Conservation (phyloP, 2,888 invertebrate genomes). For the Scaptomyza parva region DNA sequence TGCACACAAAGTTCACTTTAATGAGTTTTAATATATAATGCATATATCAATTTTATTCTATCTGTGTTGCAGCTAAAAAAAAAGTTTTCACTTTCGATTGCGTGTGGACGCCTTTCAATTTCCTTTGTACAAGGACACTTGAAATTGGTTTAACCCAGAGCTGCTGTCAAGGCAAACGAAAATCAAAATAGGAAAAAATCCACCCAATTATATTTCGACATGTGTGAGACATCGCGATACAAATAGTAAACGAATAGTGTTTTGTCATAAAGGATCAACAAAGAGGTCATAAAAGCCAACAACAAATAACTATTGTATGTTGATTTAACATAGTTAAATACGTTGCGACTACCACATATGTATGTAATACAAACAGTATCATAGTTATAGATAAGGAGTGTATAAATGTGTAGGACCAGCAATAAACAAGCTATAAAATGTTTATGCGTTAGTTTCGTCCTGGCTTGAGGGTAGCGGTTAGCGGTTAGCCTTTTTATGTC, state of each 20-base stretch:
- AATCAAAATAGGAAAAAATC: constrained; percentile 4
- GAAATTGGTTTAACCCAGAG: constrained; percentile 43
- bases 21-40: constrained; percentile 59
- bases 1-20: constrained; percentile 66
- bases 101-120: constrained; percentile 61
- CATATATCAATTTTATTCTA: constrained; percentile 48
- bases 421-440: constrained; percentile 77
- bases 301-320: constrained; percentile 65
- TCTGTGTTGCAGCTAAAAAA: constrained; percentile 57
- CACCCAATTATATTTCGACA: constrained; percentile 10
- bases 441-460: constrained; percentile 51
- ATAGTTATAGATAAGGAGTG: constrained; percentile 12
- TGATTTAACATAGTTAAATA: constrained; percentile 76
- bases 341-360: constrained; percentile 27
- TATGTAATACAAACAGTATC: constrained; percentile 29
- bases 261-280: constrained; percentile 61
- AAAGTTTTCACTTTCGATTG: constrained; percentile 51
- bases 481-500: constrained; percentile 51
- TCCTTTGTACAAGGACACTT: constrained; percentile 63
- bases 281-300: constrained; percentile 60
- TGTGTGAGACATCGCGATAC: constrained; percentile 19
- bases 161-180: constrained; percentile 22
- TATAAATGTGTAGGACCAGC: constrained; percentile 33
- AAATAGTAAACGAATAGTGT: constrained; percentile 41
- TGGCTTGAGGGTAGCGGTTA: constrained; percentile 29